Base-by-base conservation (phyloP, 2,113 vertebrate genomes). In the Platycercus adscitus region DNA sequence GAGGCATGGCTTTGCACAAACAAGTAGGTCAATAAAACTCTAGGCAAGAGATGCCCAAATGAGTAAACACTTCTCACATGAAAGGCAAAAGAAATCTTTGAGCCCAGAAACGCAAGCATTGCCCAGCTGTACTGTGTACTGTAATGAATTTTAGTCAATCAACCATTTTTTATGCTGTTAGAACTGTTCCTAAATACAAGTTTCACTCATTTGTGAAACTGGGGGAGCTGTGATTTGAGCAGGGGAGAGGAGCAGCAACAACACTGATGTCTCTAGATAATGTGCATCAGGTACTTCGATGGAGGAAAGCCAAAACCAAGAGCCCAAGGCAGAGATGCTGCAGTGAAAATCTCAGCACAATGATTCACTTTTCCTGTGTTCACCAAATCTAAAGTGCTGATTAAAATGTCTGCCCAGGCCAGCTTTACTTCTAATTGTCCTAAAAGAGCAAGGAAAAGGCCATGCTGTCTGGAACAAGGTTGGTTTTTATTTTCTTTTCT, bases 371-470 rank as follows among this genome's bases (percentile, higher is more conserved):
- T 68, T 81, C 10, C 28, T 90, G 83, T 15, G 21, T 68, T 95
- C 72, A 84, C 65, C 61, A 77, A 39, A 60, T 41, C 33, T 65
- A 69, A 94, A 91, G 37, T 85, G 60, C 63, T 70, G 76, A 93
- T 90, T 93, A 85, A 91, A 86, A 83, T 15, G 15, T 33, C 78
- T 94, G n/a, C 26, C 31, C 44, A 56, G 47, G 68, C 19, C 63
- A 94, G 49, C 29, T 95, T 86, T 79, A 46, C 43, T 92, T 84
- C 61, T 75, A 84, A 75, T 81, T 92, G 76, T 33, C 75, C 44
- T 75, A 80, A 86, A 89, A 90, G 52, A 94, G 77, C 41, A 69
- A 39, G 25, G 35, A 46, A 90, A 85, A 17, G 16, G 33, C 35
- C 50, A 50, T 23, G 23, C 25, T 61, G 13, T 47, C 60, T 89